Percentiles rank a stretch among this genome's conserved stretches.
These are phyloP conservation scores for Saccopteryx leptura DNA, from an alignment of 2,113 vertebrate species.

Conservation along the genomic window DNA sequence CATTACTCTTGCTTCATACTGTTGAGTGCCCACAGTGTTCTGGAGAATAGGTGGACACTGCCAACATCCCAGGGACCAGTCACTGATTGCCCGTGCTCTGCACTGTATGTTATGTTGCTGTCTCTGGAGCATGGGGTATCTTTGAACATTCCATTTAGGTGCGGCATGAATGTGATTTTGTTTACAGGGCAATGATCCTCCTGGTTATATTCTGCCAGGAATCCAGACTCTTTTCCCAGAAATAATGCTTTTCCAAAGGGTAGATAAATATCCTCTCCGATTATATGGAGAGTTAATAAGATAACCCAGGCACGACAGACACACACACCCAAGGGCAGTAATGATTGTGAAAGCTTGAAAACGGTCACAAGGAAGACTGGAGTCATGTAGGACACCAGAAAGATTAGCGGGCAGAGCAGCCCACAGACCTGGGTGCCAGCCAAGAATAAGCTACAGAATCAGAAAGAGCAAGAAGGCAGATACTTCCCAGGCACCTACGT, in stretches of 20 bases:
- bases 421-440: neutral
- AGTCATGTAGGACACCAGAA: neutral
- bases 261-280: constrained; percentile 48
- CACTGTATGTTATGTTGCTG: fast-evolving
- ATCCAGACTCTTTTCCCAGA: constrained; percentile 68
- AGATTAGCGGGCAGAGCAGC: neutral
- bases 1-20: fast-evolving
- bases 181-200: constrained; percentile 49
- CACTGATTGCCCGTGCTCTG: neutral
- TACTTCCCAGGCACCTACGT: neutral
- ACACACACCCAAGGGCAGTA: neutral
- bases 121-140: neutral
- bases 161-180: neutral
- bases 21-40: fast-evolving
- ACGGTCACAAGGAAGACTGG: neutral
- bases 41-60: no score
- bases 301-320: neutral
- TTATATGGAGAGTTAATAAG: neutral
- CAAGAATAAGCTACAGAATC: neutral
- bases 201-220: constrained; percentile 3
- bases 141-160: neutral
- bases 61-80: fast-evolving
- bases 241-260: constrained; percentile 24
- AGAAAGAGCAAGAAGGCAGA: neutral
- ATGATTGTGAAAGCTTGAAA: neutral